Base-by-base conservation (phyloP, 2,888 invertebrate species). In the Phalera bucephala region DNA sequence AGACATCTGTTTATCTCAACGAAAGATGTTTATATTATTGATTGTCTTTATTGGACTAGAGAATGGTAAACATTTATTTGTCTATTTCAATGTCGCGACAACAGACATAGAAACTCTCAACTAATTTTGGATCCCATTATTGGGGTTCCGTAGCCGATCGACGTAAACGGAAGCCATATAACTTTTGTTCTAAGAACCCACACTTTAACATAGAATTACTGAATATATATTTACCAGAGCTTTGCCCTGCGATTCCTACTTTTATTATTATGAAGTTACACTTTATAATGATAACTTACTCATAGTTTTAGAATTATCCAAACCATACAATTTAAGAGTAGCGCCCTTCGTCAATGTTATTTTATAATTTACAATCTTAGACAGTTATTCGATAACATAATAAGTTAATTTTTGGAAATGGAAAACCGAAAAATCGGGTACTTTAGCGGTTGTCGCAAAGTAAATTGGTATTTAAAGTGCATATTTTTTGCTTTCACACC, bases 41-140 rank as follows among this genome's bases (percentile, higher is more conserved):
- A 58, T 74, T 76, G 76, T 80, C 76, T 81, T 80, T 72, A 69
- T 57, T 69, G 75, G 87, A 87, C 87, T 87, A 87, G 86, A 87
- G 67, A 70, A 66, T 78, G 85, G 86, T 85, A 81, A 86, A 78
- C 77, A 34, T 53, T 57, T 69, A 62, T 69, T 72, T 74, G 64
- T 72, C 61, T 75, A 68, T 69, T 62, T 36, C 25, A 39, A 33
- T 21, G 59, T 64, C 64, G 64, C 64, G 67, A 72, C 65, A 64
- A 57, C 62, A 67, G 68, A 72, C n/a, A 59, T 60, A 55, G 50
- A 47, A 50, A 58, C 50, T 49, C 35, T 39, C 55, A 62, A 51
- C 59, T 30, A 61, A 66, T 55, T 64, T 64, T 59, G 51, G 60
- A 56, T 64, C 63, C 52, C 3, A 3, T 17, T 17, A 3, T 17